Percentiles rank a stretch among this genome's conserved stretches.
Evolutionary conservation across 1,140 invertebrate species (phyloP).

Genomic region (Diprion similis): DNA sequence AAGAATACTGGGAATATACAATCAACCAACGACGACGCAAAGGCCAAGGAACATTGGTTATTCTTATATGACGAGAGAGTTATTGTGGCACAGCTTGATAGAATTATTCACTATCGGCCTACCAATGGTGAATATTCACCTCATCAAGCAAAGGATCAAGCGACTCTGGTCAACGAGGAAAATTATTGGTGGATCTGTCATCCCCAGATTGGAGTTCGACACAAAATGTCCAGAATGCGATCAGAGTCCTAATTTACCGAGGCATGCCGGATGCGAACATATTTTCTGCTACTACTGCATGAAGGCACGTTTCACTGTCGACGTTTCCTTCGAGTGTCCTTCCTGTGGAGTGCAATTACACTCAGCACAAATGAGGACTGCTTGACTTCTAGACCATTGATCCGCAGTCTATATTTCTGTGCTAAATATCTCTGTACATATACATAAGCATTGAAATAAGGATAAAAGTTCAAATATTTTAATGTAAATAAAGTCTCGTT

Average conservation of each 20-base stretch:
- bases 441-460: no score
- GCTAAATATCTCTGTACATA: no score
- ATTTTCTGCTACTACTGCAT: slow-evolving; percentile 59
- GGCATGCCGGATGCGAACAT: slow-evolving; percentile 53
- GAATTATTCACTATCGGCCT: slow-evolving; percentile 52
- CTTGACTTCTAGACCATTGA: background rate
- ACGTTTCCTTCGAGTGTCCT: slow-evolving; percentile 44
- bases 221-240: slow-evolving; percentile 51
- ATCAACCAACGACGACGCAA: slow-evolving; percentile 38
- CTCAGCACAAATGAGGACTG: slow-evolving; percentile 31
- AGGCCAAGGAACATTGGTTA: slow-evolving; percentile 55
- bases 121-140: slow-evolving; percentile 54
- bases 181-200: background rate
- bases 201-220: slow-evolving; percentile 33
- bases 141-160: slow-evolving; percentile 41
- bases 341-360: slow-evolving; percentile 40
- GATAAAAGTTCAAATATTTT: no score
- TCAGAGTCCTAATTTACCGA: slow-evolving; percentile 50
- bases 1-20: slow-evolving; percentile 45
- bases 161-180: slow-evolving; percentile 33
- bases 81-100: slow-evolving; percentile 58
- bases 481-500: no score
- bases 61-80: slow-evolving; percentile 58
- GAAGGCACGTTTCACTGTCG: slow-evolving; percentile 49
- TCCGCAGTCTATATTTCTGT: no score